Evolutionary conservation across 1,140 invertebrate genomes (phyloP), one percentile per base, ranked within the genome.

Genomic region (Apis dorsata): DNA sequence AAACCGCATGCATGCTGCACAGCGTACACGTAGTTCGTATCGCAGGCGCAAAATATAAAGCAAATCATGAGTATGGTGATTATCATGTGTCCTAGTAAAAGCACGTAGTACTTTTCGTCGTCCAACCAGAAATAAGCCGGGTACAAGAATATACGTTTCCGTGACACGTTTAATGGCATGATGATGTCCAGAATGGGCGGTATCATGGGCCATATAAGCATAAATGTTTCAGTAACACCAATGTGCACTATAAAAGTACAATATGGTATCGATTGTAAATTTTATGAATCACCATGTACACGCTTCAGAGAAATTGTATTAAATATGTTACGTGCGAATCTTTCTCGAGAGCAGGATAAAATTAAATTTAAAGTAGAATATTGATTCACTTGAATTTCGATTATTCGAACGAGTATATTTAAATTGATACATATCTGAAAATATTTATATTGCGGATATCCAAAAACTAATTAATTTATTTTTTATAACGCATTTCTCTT

Each of bases 1-100:
- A 78, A 49, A 5, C 63, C 65, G 34, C 76, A 78, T 17, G 76
- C 76, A 24, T 78, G 76, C 10, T 68, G 76, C 51, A 78, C 76
- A 13, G n/a, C 19, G 34, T 78, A 68, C 12, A 78, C 13, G 15
- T 57, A 78, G 15, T 44, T 69, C 28, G 12, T 59, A 13, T 78
- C 76, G 12, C 63, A 66, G 12, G 65, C 44, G 8, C 44, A 24
- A 12, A 10, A 66, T 34, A 78, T 17, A 21, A n/a, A 9, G n/a
- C 24, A 13, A 2, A 9, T 1, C 24, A 34, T 15, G 12, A 19
- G 9, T 2, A 19, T 0, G 21, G 68, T 17, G 15, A 44, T 15
- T 1, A 62, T 11, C 65, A 69, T 68, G 34, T 78, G 76, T 19
- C 1, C 15, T 8, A 49, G 17, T 10, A 78, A 24, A 8, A 44